These are phyloP conservation scores for Selene dorsalis DNA, from an alignment of 2,797 vertebrate genomes.

Conservation along the genomic window DNA sequence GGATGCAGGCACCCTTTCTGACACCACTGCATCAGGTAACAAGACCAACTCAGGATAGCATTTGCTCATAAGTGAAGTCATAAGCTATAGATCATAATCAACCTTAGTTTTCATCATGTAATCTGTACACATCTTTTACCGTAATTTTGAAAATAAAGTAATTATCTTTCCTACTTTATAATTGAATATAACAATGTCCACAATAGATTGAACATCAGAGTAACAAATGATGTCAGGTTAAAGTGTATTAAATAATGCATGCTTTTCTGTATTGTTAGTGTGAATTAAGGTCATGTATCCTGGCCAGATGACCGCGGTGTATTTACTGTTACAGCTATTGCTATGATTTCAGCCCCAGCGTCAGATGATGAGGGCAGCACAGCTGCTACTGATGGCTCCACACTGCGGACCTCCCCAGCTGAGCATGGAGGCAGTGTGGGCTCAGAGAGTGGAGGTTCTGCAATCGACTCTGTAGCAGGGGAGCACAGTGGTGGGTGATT, in stretches of 20 bases:
- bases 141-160: too few relatives aligned
- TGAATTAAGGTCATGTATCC: slow-evolving; percentile 55
- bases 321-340: slow-evolving; percentile 97
- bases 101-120: too few relatives aligned
- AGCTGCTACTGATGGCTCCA: slow-evolving; percentile 97
- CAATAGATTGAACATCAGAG: slow-evolving; percentile 2
- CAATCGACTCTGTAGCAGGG: slow-evolving; percentile 96
- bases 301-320: slow-evolving; percentile 83
- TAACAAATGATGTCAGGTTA: background rate
- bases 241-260: slow-evolving; percentile 36
- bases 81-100: too few relatives aligned
- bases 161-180: too few relatives aligned
- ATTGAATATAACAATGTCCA: background rate
- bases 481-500: slow-evolving; percentile 95
- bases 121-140: too few relatives aligned
- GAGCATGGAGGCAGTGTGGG: slow-evolving; percentile 98
- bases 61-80: background rate
- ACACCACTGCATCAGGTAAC: slow-evolving; percentile 99
- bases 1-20: slow-evolving; percentile 97
- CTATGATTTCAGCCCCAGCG: slow-evolving; percentile 98
- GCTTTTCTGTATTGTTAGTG: slow-evolving; percentile 48
- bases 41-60: slow-evolving; percentile 16
- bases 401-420: slow-evolving; percentile 96
- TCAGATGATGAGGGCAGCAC: slow-evolving; percentile 99
- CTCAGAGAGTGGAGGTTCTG: slow-evolving; percentile 98